A percentile compares a stretch with the other conserved stretches of the same genome.
phyloP scores from a whole-genome alignment of 2,113 vertebrate species.

The Nanorana parkeri region DNA sequence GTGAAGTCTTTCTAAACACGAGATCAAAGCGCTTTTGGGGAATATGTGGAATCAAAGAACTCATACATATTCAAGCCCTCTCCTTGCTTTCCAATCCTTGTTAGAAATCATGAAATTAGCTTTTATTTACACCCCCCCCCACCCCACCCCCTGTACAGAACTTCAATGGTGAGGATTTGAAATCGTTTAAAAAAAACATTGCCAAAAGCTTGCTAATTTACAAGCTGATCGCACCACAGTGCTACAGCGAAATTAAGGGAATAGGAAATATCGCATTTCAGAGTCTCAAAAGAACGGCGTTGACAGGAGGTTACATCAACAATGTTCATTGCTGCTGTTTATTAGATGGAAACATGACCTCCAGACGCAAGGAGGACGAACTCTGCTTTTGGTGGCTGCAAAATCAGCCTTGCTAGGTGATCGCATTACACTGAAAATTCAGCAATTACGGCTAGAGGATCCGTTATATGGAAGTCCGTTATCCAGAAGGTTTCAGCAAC shows the following conservation, averaged over 20 bases:
- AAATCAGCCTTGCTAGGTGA: not conserved
- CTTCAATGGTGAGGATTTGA: slow-evolving; percentile 17
- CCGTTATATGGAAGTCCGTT: no score
- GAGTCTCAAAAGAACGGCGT: not conserved
- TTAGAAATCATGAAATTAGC: slow-evolving; percentile 44
- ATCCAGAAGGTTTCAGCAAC: no score
- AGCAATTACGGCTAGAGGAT: no score
- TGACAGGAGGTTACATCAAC: slow-evolving; percentile 13
- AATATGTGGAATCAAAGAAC: slow-evolving; percentile 40
- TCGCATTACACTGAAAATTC: no score
- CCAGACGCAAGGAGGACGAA: not conserved
- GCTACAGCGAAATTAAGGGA: not conserved
- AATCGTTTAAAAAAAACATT: slow-evolving; percentile 24
- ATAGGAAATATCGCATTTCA: slow-evolving; percentile 24
- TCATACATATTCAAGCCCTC: slow-evolving; percentile 48
- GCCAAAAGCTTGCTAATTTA: slow-evolving; percentile 23
- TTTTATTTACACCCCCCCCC: slow-evolving; percentile 39
- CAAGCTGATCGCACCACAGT: not conserved
- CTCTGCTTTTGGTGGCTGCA: not conserved
- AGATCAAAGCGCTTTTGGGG: slow-evolving; percentile 46
- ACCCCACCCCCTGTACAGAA: slow-evolving; percentile 2
- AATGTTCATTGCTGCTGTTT: slow-evolving; percentile 14
- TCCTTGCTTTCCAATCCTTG: slow-evolving; percentile 27
- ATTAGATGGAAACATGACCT: not conserved
- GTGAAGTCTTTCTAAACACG: slow-evolving; percentile 44